These are phyloP conservation scores for Galemys pyrenaicus DNA, from an alignment of 2,113 vertebrate species.

Conservation along the genomic window DNA sequence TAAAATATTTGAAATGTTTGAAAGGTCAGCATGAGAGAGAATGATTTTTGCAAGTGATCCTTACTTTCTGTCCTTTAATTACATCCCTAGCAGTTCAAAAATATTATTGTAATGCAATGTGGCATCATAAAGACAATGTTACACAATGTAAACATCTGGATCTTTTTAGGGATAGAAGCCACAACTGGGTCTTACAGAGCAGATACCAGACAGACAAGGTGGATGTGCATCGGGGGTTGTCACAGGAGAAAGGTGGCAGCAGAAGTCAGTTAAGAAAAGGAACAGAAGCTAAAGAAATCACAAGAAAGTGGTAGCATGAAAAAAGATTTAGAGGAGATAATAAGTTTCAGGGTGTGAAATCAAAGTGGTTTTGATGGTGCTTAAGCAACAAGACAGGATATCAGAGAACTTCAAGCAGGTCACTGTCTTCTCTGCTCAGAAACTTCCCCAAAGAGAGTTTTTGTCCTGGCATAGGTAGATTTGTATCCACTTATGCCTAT, in stretches of 20 bases:
- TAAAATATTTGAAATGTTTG: constrained; percentile 38
- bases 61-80: constrained; percentile 28
- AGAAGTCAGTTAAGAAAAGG: neutral
- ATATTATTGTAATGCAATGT: constrained; percentile 3
- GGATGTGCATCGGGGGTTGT: neutral
- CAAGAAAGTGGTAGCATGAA: neutral
- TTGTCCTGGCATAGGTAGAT: neutral
- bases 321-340: neutral
- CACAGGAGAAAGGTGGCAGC: fast-evolving
- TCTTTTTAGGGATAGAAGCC: neutral
- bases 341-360: neutral
- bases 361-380: neutral
- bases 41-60: constrained; percentile 14
- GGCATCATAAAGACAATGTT: neutral
- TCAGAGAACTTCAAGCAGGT: neutral
- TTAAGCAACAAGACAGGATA: neutral
- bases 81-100: neutral
- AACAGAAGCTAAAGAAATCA: neutral
- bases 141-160: neutral
- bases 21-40: constrained; percentile 20
- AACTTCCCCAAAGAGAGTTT: neutral
- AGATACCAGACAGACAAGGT: neutral
- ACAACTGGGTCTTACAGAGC: neutral
- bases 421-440: neutral
- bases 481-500: too few species aligned